Percentiles rank a stretch among this genome's conserved stretches.
Evolutionary conservation across 1,140 invertebrate genomes (phyloP).

Genomic region (Drosophila hydei): DNA sequence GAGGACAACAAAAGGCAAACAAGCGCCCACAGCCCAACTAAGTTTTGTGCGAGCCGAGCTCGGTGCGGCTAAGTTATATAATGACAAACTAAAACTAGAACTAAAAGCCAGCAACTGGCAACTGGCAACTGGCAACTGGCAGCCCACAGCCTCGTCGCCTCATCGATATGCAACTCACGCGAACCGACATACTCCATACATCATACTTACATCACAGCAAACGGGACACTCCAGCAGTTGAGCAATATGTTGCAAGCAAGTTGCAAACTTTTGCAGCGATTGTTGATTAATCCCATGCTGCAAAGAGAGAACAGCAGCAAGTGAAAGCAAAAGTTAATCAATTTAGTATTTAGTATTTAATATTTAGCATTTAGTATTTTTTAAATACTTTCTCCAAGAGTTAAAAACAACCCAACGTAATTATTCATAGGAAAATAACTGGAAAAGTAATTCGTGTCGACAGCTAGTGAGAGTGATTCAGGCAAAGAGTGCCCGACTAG

Average conservation of each 20-base stretch:
- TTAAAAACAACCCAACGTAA: no score
- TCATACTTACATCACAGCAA: conserved; percentile 83
- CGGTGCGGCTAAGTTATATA: conserved; percentile 63
- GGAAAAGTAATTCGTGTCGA: no score
- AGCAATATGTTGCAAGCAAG: conserved; percentile 84
- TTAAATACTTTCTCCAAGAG: no score
- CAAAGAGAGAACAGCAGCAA: conserved; percentile 56
- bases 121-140: conserved; percentile 15
- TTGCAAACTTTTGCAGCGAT: conserved; percentile 84
- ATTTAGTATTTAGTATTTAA: conserved; percentile 5
- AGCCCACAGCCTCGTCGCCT: conserved; percentile 29
- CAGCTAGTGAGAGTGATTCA: no score
- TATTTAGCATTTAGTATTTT: conserved; percentile 5
- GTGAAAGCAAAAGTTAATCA: background rate
- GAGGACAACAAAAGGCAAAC: conserved; percentile 3
- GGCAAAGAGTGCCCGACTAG: no score
- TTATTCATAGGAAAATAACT: no score
- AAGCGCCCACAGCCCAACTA: conserved; percentile 24
- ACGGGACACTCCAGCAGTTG: conserved; percentile 85
- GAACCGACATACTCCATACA: background rate
- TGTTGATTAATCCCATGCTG: conserved; percentile 82
- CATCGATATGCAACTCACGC: conserved; percentile 79
- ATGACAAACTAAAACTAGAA: conserved; percentile 76
- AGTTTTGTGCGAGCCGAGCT: conserved; percentile 58
- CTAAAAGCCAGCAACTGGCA: conserved; percentile 30